Evolutionary conservation across 2,888 invertebrate genomes (phyloP).

Genomic region (Agapostemon virescens): DNA sequence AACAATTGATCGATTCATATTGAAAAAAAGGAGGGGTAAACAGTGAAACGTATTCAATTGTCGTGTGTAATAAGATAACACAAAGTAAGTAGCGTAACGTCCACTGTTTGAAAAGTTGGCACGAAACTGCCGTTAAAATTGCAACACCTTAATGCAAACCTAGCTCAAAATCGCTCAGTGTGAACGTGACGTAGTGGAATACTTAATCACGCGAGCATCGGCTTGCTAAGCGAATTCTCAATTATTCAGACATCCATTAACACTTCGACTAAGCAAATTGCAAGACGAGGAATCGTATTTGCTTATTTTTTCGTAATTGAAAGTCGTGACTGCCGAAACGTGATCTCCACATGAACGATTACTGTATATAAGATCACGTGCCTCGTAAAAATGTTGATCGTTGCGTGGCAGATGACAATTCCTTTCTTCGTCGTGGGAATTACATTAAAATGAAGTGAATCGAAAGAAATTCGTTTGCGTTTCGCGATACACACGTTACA

Average conservation of each 20-base stretch:
- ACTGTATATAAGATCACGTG: no score
- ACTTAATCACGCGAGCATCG: conserved; percentile 6
- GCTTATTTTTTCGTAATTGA: background rate
- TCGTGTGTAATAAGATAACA: background rate
- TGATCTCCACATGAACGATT: no score
- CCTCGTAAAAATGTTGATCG: background rate
- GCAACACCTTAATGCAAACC: background rate
- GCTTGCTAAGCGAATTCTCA: background rate
- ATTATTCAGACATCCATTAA: conserved; percentile 10
- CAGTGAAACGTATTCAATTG: background rate
- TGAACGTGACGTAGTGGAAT: background rate
- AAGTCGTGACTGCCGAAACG: background rate
- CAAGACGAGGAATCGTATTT: background rate
- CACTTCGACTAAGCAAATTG: background rate
- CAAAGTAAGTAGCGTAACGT: background rate
- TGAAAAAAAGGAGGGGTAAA: background rate
- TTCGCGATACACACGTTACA: no score
- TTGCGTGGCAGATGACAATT: no score
- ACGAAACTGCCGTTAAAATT: background rate
- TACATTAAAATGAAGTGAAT: no score
- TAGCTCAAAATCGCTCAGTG: background rate
- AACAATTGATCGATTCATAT: no score
- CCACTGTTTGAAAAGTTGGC: background rate
- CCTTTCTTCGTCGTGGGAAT: no score
- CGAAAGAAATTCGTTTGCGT: no score